Conservation (phyloP, 2,113 vertebrate genomes). For the Notiomystis cincta region DNA sequence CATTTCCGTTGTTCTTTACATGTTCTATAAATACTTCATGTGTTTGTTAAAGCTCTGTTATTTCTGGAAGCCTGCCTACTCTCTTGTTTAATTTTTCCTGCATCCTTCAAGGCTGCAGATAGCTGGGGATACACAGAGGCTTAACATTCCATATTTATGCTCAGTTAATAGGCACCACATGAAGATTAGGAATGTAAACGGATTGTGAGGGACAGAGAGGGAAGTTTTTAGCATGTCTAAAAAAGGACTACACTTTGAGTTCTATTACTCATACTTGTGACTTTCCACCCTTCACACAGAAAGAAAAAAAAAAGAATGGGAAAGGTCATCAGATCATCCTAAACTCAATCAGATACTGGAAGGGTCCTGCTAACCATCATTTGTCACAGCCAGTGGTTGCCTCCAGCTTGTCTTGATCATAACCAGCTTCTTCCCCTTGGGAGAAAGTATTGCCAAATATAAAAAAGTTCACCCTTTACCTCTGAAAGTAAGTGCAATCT, state of each 20-base stretch:
- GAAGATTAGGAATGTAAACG: constrained; percentile 51
- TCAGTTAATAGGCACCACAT: constrained; percentile 64
- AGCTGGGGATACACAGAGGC: constrained; percentile 56
- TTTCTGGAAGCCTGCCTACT: constrained; percentile 68
- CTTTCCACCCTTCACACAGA: neutral
- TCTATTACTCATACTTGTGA: neutral
- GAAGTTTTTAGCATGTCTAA: constrained; percentile 10
- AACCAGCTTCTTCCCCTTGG: neutral
- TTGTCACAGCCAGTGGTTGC: neutral
- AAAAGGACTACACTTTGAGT: neutral
- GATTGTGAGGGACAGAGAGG: constrained; percentile 21
- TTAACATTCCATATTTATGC: constrained; percentile 50
- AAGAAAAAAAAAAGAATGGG: neutral
- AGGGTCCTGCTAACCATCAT: neutral
- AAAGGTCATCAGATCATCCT: neutral
- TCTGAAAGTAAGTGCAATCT: neutral
- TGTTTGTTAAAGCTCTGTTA: constrained; percentile 68
- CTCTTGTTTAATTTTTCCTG: constrained; percentile 60
- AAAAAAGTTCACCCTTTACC: neutral
- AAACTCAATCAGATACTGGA: neutral
- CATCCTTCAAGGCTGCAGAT: constrained; percentile 55
- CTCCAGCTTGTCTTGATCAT: neutral
- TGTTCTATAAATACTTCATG: constrained; percentile 71
- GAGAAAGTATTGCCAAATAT: neutral
- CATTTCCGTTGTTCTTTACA: constrained; percentile 68